Conservation (phyloP, 2,797 vertebrate species). For the Cossypha caffra region DNA sequence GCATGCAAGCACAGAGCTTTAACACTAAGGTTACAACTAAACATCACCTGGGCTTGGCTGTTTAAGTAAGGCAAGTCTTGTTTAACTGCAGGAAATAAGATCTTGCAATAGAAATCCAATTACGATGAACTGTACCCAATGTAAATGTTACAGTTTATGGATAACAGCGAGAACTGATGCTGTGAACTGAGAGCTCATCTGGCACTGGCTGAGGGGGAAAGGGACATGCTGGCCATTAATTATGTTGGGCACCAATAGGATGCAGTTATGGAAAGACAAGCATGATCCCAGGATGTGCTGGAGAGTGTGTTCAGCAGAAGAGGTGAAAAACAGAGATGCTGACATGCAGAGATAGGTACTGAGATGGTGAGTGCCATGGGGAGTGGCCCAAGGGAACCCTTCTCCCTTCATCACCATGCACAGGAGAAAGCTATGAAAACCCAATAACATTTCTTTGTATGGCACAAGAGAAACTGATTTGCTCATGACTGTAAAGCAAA, state of each 20-base stretch:
- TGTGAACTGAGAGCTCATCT: background rate
- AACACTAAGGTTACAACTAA: conserved; percentile 10
- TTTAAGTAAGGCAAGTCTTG: conserved; percentile 15
- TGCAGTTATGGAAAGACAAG: background rate
- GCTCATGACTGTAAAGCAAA: background rate
- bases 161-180: conserved; percentile 15
- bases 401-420: background rate
- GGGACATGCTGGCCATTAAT: conserved; percentile 6
- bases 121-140: background rate
- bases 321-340: background rate
- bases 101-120: conserved; percentile 54
- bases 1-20: background rate
- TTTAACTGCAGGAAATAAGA: conserved; percentile 44
- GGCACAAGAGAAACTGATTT: background rate
- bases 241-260: background rate
- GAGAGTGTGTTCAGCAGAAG: background rate
- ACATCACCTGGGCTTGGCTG: conserved; percentile 1
- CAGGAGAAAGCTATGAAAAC: background rate
- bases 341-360: background rate
- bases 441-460: background rate
- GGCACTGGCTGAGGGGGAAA: conserved; percentile 35
- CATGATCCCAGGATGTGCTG: background rate
- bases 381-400: background rate
- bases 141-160: conserved; percentile 51
- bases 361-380: background rate